Evolutionary conservation across 2,113 vertebrate species (phyloP), one percentile per base, ranked within the genome.

Genomic region (Pomatostomus ruficeps): DNA sequence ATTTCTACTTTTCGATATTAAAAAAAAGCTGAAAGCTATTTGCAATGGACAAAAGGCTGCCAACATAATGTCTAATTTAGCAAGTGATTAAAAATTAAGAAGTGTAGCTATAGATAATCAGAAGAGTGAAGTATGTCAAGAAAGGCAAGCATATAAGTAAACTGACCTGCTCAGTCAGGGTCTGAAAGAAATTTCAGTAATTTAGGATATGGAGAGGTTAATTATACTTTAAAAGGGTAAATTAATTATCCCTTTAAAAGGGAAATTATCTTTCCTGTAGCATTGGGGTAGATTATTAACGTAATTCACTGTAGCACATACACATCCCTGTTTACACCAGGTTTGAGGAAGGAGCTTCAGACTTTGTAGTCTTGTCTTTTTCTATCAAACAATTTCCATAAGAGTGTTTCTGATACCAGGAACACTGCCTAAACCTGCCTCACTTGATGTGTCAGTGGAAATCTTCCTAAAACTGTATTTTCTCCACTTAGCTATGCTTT

Each of bases 81-180:
- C 35, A 93, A 94, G 36, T 52, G 33, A 88, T 88, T 85, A 89
- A 93, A 91, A 90, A 83, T 73, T 76, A 54, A 75, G 29, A 89
- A 79, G 6, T 42, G 43, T 40, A 65, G 13, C 33, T 85, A 57
- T 14, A 82, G 85, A 63, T 73, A 77, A 91, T 55, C 48, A 83
- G 65, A 67, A 83, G 9, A 83, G 36, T 24, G 12, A 85, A n/a
- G 17, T 18, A 24, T 14, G 43, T 26, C 54, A 79, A 28, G 85
- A 82, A 85, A 86, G 31, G 14, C 19, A 78, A 73, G 17, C 9
- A 54, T 17, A 3, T 14, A 73, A 45, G 54, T 75, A 92, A 87
- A 86, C 35, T 20, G 36, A 52, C 49, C 62, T 54, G 40, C 42
- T 85, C 77, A 57, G 21, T 46, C 29, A 66, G 21, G 22, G 3